A percentile compares a stretch with the other conserved stretches of the same genome.
Evolutionary conservation across 2,113 vertebrate genomes (phyloP).

Genomic region (Ginglymostoma cirratum): DNA sequence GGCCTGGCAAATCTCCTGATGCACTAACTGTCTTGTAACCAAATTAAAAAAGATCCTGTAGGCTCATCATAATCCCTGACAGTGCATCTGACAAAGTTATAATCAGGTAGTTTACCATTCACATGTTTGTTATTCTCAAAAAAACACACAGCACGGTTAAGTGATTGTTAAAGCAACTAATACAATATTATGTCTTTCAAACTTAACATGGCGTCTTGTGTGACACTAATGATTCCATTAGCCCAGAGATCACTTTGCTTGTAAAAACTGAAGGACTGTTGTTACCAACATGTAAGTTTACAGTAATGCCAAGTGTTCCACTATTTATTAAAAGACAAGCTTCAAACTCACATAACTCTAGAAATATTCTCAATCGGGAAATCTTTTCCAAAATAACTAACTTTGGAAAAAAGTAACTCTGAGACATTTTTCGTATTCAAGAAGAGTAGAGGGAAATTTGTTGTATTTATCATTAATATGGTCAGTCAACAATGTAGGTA

Average conservation of each 20-base stretch:
- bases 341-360: not conserved
- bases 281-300: too few species aligned
- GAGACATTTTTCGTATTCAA: not conserved
- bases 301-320: not conserved
- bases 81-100: not conserved
- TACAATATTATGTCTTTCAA: not conserved
- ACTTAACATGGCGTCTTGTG: not conserved
- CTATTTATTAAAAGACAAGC: conserved; percentile 2
- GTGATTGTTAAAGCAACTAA: not conserved
- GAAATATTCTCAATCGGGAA: not conserved
- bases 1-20: too few species aligned
- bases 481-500: conserved; percentile 20
- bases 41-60: not conserved
- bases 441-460: not conserved
- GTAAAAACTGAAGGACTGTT: not conserved
- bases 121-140: not conserved
- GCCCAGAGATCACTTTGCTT: not conserved
- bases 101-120: not conserved
- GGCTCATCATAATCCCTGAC: not conserved
- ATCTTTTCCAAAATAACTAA: not conserved
- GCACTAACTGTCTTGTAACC: too few species aligned
- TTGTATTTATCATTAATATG: conserved; percentile 30
- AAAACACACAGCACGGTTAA: not conserved
- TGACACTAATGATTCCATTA: not conserved
- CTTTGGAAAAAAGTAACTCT: not conserved